Evolutionary conservation across 2,888 invertebrate genomes (phyloP), one percentile per base, ranked within the genome.

Genomic region (Philereme vetulata): DNA sequence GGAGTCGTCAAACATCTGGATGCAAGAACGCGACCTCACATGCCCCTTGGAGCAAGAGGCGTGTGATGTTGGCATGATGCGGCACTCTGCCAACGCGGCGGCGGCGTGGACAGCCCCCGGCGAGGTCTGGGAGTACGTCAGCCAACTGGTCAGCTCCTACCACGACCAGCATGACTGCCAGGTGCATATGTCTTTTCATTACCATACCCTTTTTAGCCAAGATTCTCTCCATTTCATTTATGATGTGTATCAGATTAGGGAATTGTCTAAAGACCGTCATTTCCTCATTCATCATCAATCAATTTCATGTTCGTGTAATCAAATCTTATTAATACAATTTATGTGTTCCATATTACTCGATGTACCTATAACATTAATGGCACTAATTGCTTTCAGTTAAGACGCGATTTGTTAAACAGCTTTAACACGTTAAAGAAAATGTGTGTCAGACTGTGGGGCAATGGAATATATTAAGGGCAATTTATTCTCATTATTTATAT

Each of bases 111-210:
- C 85, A 71, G 93, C 83, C 79, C 93, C 93, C 72, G 94, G 94
- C 72, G 93, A 94, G 74, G 93, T 94, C 71, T 95, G 94, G 94
- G 94, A 95, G 86, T 94, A 94, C 79, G 94, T 95, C 82, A 94
- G 93, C 81, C 93, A 94, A 75, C 90, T 94, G 67, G 93, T 94
- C 81, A 94, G 93, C 85, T 93, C 93, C 49, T 94, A 94, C 75
- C 93, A 93, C 77, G 91, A 93, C 65, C 93, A 93, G 71, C 93
- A 93, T 70, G 85, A 92, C 70, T 86, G 88, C 72, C 91, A 91
- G 90, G 90, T 90, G 80, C 68, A 68, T 65, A 45, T 62, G 10
- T 35, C 7, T 8, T 51, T 35, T 34, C 35, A 35, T 43, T 51
- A 32, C 51, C 5, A 47, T 40, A 11, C 42, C 32, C 10, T 44